Conservation (phyloP, 2,113 vertebrate species). For the Sinosuthora webbiana region DNA sequence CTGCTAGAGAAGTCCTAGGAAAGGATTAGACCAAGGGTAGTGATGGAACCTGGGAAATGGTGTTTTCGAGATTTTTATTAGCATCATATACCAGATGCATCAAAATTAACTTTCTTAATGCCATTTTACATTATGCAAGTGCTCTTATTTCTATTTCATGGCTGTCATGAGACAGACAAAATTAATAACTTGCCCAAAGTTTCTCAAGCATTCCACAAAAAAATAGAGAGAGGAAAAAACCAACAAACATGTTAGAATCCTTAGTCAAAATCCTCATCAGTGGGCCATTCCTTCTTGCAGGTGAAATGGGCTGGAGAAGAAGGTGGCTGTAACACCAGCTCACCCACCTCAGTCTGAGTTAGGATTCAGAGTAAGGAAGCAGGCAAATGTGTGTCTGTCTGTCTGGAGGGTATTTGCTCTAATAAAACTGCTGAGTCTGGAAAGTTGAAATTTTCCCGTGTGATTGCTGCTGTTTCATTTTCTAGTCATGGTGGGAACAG, state of each 20-base stretch:
- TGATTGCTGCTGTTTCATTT: slow-evolving; percentile 54
- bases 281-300: not conserved
- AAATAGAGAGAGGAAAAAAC: not conserved
- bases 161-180: not conserved
- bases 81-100: not conserved
- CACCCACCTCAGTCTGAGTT: not conserved
- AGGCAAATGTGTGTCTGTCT: not conserved
- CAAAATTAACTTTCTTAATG: not conserved
- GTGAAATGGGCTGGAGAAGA: not conserved
- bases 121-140: not conserved
- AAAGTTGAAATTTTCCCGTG: slow-evolving; percentile 57
- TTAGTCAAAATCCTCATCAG: not conserved
- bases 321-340: not conserved
- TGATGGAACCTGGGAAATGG: not conserved
- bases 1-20: not conserved
- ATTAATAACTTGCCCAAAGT: not conserved
- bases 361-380: not conserved
- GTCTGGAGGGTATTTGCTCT: slow-evolving; percentile 23
- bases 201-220: not conserved
- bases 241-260: not conserved
- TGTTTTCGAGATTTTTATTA: not conserved
- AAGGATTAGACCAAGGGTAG: not conserved
- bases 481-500: slow-evolving; percentile 58
- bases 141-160: not conserved
- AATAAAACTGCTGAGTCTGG: slow-evolving; percentile 54